These are phyloP conservation scores for Reinhardtius hippoglossoides DNA, from an alignment of 2,113 vertebrate genomes.

Conservation along the genomic window DNA sequence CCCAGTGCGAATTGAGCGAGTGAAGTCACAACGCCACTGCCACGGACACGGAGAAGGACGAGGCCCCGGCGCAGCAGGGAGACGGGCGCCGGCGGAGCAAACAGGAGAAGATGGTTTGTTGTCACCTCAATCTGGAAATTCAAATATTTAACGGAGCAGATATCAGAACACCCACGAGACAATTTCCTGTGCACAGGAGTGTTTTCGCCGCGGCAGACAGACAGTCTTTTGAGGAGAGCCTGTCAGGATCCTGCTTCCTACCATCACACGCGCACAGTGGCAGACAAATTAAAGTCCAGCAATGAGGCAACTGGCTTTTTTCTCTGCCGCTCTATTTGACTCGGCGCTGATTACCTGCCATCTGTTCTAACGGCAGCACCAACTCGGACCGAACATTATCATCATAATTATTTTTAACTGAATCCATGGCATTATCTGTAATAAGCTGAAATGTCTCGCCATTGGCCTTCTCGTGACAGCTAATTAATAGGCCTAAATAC, in stretches of 20 bases:
- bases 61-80: not conserved
- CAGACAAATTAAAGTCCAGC: conserved; percentile 57
- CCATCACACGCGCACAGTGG: conserved; percentile 2
- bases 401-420: conserved; percentile 57
- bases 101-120: conserved; percentile 33
- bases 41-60: conserved; percentile 23
- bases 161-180: conserved; percentile 7
- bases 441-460: conserved; percentile 48
- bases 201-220: conserved; percentile 1
- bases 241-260: conserved; percentile 20
- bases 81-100: conserved; percentile 9
- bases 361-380: conserved; percentile 47
- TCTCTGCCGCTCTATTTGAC: conserved; percentile 48
- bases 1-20: conserved; percentile 27
- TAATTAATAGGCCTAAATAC: conserved; percentile 60
- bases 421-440: conserved; percentile 64
- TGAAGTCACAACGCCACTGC: conserved; percentile 1
- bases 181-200: not conserved
- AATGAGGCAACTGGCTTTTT: conserved; percentile 25
- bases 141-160: conserved; percentile 54
- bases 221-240: conserved; percentile 6
- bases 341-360: conserved; percentile 57
- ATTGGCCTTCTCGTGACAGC: conserved; percentile 63
- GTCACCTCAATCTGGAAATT: conserved; percentile 38
- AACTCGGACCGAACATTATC: conserved; percentile 42